Conservation (phyloP, 2,888 invertebrate genomes). For the Rhopalosiphum nymphaeae region DNA sequence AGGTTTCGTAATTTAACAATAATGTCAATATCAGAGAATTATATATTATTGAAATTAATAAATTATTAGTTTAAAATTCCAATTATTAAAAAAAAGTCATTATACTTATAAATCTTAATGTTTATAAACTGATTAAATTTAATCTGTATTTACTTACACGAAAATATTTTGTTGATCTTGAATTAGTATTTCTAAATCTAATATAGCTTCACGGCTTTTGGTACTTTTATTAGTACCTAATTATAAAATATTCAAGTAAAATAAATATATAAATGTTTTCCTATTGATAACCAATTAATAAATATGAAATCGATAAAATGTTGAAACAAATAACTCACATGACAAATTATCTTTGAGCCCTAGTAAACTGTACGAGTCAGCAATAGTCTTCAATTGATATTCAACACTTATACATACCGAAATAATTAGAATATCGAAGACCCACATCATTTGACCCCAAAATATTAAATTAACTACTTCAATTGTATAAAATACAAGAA, state of each 20-base stretch:
- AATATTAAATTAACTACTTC: background rate
- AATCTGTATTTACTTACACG: background rate
- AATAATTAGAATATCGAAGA: background rate
- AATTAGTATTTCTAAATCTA: background rate
- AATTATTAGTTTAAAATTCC: too few relatives aligned
- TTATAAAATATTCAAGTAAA: background rate
- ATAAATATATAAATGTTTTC: background rate
- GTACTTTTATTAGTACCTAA: background rate
- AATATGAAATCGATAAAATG: background rate
- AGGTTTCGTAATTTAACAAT: background rate
- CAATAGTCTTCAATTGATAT: background rate
- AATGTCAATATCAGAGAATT: too few relatives aligned
- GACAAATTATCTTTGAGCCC: background rate
- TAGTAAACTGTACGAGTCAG: background rate
- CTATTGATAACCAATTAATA: background rate
- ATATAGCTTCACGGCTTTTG: background rate
- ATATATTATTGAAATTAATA: too few relatives aligned
- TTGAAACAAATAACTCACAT: background rate
- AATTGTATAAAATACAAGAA: background rate
- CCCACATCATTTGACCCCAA: background rate
- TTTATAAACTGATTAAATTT: background rate
- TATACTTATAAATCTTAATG: background rate
- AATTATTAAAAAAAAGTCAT: background rate
- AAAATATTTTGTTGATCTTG: background rate
- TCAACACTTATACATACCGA: background rate